Conservation (phyloP, 1,140 invertebrate species). For the Rhysida immarginata region DNA sequence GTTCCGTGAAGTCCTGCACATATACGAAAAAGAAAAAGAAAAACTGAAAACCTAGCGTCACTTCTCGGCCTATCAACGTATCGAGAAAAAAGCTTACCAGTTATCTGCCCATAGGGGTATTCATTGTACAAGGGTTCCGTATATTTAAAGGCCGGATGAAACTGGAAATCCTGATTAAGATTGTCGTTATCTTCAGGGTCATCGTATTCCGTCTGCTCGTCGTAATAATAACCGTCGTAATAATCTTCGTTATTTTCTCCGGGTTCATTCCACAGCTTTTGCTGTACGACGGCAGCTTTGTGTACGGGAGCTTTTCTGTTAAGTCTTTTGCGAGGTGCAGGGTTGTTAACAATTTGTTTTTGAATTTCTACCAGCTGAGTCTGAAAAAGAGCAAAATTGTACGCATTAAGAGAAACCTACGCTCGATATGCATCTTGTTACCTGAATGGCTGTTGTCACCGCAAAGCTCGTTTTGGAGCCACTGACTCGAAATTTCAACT, state of each 20-base stretch:
- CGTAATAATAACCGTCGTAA: slow-evolving; percentile 14
- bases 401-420: no score
- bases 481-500: no score
- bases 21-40: not conserved
- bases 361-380: not conserved
- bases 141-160: slow-evolving; percentile 1
- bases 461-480: no score
- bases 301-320: no score
- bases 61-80: not conserved
- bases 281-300: not conserved
- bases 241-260: slow-evolving; percentile 14
- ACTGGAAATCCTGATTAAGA: not conserved
- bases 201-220: slow-evolving; percentile 13
- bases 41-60: not conserved
- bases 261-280: slow-evolving; percentile 2
- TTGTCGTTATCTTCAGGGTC: not conserved
- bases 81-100: not conserved
- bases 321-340: no score
- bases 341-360: not conserved
- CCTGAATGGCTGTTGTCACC: no score
- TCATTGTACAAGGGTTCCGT: not conserved
- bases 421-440: no score
- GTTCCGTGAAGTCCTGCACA: slow-evolving; percentile 7
- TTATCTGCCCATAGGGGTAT: not conserved
- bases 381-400: slow-evolving; percentile 4